A percentile compares a stretch with the other conserved stretches of the same genome.
These are phyloP conservation scores for Nycteola revayana DNA, from an alignment of 2,888 invertebrate genomes.

Conservation along the genomic window DNA sequence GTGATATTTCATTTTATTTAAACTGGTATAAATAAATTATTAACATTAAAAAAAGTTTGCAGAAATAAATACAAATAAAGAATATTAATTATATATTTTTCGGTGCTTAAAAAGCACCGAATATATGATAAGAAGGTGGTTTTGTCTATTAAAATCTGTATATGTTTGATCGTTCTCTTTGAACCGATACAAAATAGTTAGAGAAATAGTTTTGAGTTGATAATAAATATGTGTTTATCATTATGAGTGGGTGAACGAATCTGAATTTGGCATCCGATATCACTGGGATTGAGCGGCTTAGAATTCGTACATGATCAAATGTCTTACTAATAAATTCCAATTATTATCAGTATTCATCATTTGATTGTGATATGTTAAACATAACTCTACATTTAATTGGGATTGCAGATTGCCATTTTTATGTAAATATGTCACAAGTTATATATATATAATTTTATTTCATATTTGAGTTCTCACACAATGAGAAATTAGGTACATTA, in stretches of 20 bases:
- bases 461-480: not conserved
- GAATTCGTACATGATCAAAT: conserved; percentile 25
- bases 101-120: too few species aligned
- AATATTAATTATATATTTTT: too few species aligned
- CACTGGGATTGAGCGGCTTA: conserved; percentile 56
- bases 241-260: too few species aligned
- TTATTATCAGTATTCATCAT: conserved; percentile 26
- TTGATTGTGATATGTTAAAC: conserved; percentile 39
- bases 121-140: too few species aligned
- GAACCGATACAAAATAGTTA: too few species aligned
- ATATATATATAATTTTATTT: conserved; percentile 5
- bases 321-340: conserved; percentile 28
- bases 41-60: too few species aligned
- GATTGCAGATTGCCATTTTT: conserved; percentile 24
- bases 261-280: conserved; percentile 62
- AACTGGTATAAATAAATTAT: too few species aligned
- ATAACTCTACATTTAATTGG: conserved; percentile 29
- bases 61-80: too few species aligned
- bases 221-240: conserved; percentile 22
- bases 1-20: too few species aligned
- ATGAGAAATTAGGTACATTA: conserved; percentile 24
- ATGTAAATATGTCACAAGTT: conserved; percentile 32
- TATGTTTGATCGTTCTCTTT: too few species aligned
- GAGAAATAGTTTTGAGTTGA: too few species aligned
- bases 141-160: too few species aligned